phyloP scores from a whole-genome alignment of 2,888 invertebrate species.

The Tolmerus cingulatus region DNA sequence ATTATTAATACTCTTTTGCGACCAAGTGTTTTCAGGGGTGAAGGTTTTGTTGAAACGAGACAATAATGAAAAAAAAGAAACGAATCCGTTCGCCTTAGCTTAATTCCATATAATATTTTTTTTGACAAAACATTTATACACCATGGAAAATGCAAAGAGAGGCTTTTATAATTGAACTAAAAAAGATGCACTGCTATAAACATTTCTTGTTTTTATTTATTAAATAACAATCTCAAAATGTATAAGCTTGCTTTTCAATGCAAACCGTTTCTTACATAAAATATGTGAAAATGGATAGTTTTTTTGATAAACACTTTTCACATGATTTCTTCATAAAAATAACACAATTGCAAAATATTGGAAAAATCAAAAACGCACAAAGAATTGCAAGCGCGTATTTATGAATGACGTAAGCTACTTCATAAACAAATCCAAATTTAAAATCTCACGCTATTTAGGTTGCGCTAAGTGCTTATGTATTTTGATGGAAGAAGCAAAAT shows the following conservation, averaged over 20 bases:
- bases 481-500: not conserved
- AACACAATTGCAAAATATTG: not conserved
- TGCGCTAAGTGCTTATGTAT: not conserved
- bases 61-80: too few species aligned
- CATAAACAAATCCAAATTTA: not conserved
- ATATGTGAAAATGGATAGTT: not conserved
- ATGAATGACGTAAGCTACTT: not conserved
- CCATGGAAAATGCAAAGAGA: too few species aligned
- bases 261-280: not conserved
- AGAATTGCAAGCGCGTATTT: not conserved
- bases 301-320: not conserved
- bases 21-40: too few species aligned
- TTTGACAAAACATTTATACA: too few species aligned
- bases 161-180: too few species aligned
- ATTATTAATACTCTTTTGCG: too few species aligned
- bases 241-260: not conserved
- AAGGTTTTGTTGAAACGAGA: too few species aligned
- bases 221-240: not conserved
- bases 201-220: not conserved
- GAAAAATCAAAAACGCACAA: constrained; percentile 9
- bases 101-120: too few species aligned
- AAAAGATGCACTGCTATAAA: too few species aligned
- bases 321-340: not conserved
- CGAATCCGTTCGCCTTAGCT: too few species aligned
- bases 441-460: not conserved